These are phyloP conservation scores for Peromyscus californicus DNA, from an alignment of 2,113 vertebrate species.

Conservation along the genomic window DNA sequence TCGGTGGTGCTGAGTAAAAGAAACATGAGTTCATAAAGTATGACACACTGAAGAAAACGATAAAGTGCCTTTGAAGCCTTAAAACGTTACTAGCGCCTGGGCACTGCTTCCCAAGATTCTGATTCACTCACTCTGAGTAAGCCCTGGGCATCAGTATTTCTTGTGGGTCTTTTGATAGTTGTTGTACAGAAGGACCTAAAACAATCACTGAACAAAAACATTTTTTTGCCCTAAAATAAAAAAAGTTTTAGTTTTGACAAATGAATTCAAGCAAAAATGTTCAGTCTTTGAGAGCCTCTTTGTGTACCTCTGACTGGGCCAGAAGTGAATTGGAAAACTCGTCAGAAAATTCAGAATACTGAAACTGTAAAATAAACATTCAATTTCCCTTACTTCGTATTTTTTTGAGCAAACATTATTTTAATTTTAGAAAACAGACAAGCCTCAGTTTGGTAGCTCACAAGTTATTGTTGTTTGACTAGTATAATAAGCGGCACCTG, in stretches of 20 bases:
- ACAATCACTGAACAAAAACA: background rate
- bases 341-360: background rate
- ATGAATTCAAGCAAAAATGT: conserved; percentile 1
- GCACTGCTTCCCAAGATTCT: background rate
- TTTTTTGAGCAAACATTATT: conserved; percentile 36
- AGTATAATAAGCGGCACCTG: background rate
- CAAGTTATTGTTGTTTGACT: background rate
- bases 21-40: background rate
- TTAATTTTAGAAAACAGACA: conserved; percentile 39
- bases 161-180: background rate
- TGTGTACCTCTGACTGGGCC: background rate
- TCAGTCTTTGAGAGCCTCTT: conserved; percentile 30
- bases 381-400: conserved; percentile 39
- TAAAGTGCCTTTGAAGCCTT: background rate
- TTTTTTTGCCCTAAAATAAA: too few species aligned
- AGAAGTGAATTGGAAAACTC: conserved; percentile 37
- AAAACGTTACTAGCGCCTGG: background rate
- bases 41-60: background rate
- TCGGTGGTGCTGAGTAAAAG: background rate
- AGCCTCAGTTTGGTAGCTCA: background rate
- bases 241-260: conserved; percentile 15
- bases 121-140: background rate
- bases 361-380: conserved; percentile 45
- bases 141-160: background rate
- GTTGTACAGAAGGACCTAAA: background rate